Evolutionary conservation across 1,140 invertebrate genomes (phyloP), one percentile per base, ranked within the genome.

Genomic region (Hesperophylax magnus): DNA sequence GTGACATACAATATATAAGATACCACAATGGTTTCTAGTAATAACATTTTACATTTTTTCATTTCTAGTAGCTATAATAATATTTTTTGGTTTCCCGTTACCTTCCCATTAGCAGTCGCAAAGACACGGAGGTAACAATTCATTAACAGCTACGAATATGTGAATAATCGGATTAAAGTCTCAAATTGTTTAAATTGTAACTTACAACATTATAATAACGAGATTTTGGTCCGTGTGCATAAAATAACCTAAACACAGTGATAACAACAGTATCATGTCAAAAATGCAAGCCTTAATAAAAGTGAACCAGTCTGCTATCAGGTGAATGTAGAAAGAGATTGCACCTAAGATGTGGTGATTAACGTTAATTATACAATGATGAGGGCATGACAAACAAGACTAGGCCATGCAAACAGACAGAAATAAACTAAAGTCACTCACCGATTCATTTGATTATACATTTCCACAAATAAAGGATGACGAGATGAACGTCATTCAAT

Each of bases 391-490:
- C 58, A 24, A 24, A 18, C 58, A 61, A 2, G 8, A 24, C 58
- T 22, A 18, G 58, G 58, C 58, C 18, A 61, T 11, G 24, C 3
- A 61, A 14, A 61, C 58, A 61, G 17, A 67, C 24, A 67, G 61
- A 65, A 65, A 47, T 47, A 47, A 47, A 47, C 39, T 47, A 47
- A 14, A 47, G 9, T 2, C 39, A 47, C 9, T 47, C 39, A 9
- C 11, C 31, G 31, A 67, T 67, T 34, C 27, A 67, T 67, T 15
- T 67, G 11, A 27, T 67, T 67, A 67, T 3, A 4, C 24, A 67
- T 67, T 31, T 27, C 63, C 63, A 67, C 6, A 15, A 67, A 67
- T 67, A 67, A 67, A 0, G 31, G 27, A 67, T 67, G 63, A 67
- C 63, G 39, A 47, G 39, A 47, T 47, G 39, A 47, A 47, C 11